These are phyloP conservation scores for Notodromas monacha DNA, from an alignment of 2,888 invertebrate genomes.

Conservation along the genomic window DNA sequence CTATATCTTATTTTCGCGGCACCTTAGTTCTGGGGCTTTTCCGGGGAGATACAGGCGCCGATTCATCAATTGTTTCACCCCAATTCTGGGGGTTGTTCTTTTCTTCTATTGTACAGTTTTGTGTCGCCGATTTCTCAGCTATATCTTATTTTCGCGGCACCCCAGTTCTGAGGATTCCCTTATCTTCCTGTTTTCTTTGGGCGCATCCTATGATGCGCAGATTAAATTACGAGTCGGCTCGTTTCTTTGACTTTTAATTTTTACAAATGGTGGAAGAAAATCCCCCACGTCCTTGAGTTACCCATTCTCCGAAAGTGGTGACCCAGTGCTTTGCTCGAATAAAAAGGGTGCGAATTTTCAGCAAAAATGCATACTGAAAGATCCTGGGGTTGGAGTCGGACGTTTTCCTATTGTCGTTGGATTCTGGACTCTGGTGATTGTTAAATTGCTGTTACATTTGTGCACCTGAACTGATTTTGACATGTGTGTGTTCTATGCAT, in stretches of 20 bases:
- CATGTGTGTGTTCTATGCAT: background rate
- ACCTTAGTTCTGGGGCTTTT: too few species aligned
- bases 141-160: too few species aligned
- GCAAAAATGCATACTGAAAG: background rate
- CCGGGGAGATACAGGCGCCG: background rate
- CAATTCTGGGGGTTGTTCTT: background rate
- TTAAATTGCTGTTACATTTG: background rate
- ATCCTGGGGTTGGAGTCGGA: constrained; percentile 4
- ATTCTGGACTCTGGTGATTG: constrained; percentile 1
- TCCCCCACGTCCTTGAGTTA: constrained; percentile 1
- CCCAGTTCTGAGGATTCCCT: too few species aligned
- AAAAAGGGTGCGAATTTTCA: constrained; percentile 1
- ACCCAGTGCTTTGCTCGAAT: background rate
- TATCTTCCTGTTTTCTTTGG: too few species aligned
- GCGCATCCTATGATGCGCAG: constrained; percentile 1
- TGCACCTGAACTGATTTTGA: background rate
- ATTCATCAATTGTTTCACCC: constrained; percentile 1
- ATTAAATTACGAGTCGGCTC: constrained; percentile 4
- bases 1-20: too few species aligned
- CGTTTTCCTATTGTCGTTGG: too few species aligned
- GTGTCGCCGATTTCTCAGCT: too few species aligned
- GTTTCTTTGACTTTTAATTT: constrained; percentile 4
- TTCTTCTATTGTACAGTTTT: constrained; percentile 1
- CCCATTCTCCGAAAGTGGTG: background rate
- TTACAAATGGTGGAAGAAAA: background rate